These are phyloP conservation scores for Forbesichthys agassizii DNA, from an alignment of 2,113 vertebrate genomes.

Conservation along the genomic window DNA sequence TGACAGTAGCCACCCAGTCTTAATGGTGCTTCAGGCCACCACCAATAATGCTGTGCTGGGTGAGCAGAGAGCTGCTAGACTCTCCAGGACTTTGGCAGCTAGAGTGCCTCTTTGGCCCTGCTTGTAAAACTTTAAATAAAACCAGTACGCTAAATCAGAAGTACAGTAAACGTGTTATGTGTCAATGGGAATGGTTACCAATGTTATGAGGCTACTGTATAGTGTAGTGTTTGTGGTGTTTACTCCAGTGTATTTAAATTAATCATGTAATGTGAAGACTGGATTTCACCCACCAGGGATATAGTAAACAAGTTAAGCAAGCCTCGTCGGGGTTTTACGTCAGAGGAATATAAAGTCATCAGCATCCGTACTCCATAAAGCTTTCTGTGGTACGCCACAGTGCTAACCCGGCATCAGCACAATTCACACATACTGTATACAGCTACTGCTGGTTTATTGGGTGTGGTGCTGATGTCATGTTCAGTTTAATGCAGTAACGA, in stretches of 20 bases:
- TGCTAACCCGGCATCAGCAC: slow-evolving; percentile 28
- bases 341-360: slow-evolving; percentile 19
- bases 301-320: slow-evolving; percentile 15
- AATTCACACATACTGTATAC: slow-evolving; percentile 5
- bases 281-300: background rate
- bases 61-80: slow-evolving; percentile 42
- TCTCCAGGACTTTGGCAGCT: slow-evolving; percentile 56
- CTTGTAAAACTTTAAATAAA: slow-evolving; percentile 48
- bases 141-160: slow-evolving; percentile 39
- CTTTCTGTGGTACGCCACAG: slow-evolving; percentile 27
- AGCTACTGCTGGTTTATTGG: slow-evolving; percentile 32
- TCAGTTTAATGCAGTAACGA: slow-evolving; percentile 35
- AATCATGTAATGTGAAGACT: background rate
- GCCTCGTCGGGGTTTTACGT: slow-evolving; percentile 36
- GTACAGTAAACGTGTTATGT: slow-evolving; percentile 47
- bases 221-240: slow-evolving; percentile 1
- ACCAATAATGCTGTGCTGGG: slow-evolving; percentile 48
- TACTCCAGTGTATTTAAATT: background rate
- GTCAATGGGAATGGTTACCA: slow-evolving; percentile 33
- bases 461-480: slow-evolving; percentile 47
- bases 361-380: slow-evolving; percentile 19
- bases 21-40: slow-evolving; percentile 45
- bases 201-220: slow-evolving; percentile 27
- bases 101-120: slow-evolving; percentile 21
- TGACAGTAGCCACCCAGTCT: slow-evolving; percentile 56